These are phyloP conservation scores for Hermodice carunculata DNA, from an alignment of 2,888 invertebrate species.

Conservation along the genomic window DNA sequence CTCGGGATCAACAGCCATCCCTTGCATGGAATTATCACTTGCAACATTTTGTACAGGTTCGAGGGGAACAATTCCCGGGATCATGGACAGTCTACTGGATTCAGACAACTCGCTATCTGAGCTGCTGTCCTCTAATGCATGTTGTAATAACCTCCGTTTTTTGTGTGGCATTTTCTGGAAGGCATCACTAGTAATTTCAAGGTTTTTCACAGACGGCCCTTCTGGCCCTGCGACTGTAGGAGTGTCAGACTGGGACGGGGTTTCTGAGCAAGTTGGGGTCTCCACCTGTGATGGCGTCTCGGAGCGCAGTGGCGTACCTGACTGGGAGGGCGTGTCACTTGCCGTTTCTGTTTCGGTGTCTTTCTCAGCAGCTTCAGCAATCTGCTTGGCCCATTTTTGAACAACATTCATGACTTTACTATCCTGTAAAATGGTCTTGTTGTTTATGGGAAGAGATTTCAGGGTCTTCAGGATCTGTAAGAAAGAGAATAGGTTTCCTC, in stretches of 20 bases:
- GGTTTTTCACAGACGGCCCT: no score
- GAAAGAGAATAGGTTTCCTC: conserved; percentile 11
- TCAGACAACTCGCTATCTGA: conserved; percentile 59
- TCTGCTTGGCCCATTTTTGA: conserved; percentile 80
- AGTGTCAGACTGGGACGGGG: not conserved
- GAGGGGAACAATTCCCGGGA: conserved; percentile 9
- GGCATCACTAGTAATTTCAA: not conserved
- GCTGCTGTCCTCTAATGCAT: conserved; percentile 38
- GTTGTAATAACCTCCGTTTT: conserved; percentile 31
- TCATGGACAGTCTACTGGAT: no score
- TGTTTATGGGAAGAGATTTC: conserved; percentile 88
- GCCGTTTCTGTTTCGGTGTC: conserved; percentile 1
- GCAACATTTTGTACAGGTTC: no score
- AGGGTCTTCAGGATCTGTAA: conserved; percentile 83
- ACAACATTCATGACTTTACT: conserved; percentile 89
- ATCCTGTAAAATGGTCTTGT: conserved; percentile 92
- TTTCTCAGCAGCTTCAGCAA: conserved; percentile 13
- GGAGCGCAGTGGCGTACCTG: conserved; percentile 2
- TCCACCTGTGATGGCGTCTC: not conserved
- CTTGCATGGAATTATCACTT: no score
- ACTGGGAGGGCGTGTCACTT: not conserved
- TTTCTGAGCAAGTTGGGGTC: no score
- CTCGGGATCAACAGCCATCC: not conserved
- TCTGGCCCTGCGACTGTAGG: not conserved
- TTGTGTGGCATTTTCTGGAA: conserved; percentile 33